Evolutionary conservation across 2,797 vertebrate genomes (phyloP).

Genomic region (Lutjanus argentimaculatus): DNA sequence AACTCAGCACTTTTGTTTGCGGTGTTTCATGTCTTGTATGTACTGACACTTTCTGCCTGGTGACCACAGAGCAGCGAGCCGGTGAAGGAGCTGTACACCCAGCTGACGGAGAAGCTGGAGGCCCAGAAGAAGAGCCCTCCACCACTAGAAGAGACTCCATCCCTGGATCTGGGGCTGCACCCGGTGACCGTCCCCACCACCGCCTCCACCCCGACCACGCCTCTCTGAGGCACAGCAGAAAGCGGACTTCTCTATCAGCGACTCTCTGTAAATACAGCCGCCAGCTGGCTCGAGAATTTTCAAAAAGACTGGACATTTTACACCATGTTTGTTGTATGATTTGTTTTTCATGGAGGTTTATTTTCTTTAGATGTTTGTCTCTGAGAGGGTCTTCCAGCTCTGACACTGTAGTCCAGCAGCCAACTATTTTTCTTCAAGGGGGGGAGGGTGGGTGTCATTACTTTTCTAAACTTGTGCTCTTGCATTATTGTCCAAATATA

Average conservation of each 20-base stretch:
- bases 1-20: background rate
- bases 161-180: conserved; percentile 92
- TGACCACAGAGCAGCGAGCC: conserved; percentile 91
- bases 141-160: conserved; percentile 83
- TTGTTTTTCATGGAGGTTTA: conserved; percentile 5
- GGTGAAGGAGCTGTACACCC: conserved; percentile 92
- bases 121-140: conserved; percentile 91
- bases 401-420: conserved; percentile 21
- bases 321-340: conserved; percentile 2
- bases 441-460: background rate
- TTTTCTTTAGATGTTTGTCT: conserved; percentile 56
- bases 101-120: conserved; percentile 92
- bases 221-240: conserved; percentile 67
- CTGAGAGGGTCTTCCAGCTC: conserved; percentile 47
- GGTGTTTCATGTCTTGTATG: background rate
- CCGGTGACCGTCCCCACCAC: conserved; percentile 84
- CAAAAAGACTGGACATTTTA: conserved; percentile 19
- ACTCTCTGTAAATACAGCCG: conserved; percentile 25
- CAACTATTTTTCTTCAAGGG: no score
- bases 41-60: conserved; percentile 25
- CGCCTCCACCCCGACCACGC: conserved; percentile 79
- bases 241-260: background rate
- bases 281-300: background rate
- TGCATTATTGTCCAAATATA: conserved; percentile 64
- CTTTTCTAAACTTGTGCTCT: conserved; percentile 59